These are phyloP conservation scores for Antechinus flavipes DNA, from an alignment of 2,113 vertebrate genomes.

Conservation along the genomic window DNA sequence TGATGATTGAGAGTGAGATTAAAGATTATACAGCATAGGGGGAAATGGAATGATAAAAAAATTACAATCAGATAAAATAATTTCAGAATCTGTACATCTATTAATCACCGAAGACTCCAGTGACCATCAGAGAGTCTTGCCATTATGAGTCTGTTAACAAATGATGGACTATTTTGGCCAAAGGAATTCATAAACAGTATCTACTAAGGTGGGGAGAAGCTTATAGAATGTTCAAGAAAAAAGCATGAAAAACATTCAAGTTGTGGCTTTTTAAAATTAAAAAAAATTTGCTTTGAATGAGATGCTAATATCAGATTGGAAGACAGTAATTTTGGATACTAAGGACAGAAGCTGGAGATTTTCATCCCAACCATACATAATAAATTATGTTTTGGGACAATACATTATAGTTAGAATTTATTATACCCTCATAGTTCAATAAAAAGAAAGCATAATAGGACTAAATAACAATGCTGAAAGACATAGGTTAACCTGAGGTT, in stretches of 20 bases:
- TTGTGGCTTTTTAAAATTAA: no score
- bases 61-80: neutral
- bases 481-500: neutral
- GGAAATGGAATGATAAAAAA: neutral
- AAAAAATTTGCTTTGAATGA: conserved; percentile 20
- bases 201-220: neutral
- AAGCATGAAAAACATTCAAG: neutral
- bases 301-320: conserved; percentile 43
- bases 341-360: neutral
- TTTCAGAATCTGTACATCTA: neutral
- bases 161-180: no score
- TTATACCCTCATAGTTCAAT: neutral
- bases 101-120: neutral
- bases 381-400: neutral
- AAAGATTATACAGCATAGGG: neutral
- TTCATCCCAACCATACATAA: neutral
- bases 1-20: neutral
- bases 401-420: neutral
- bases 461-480: neutral
- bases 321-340: conserved; percentile 6
- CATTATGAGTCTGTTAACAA: no score
- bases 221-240: neutral
- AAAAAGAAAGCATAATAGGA: neutral
- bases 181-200: neutral
- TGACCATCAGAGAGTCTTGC: neutral